Conservation (phyloP, 1,140 invertebrate species). For the Drosophila sechellia region DNA sequence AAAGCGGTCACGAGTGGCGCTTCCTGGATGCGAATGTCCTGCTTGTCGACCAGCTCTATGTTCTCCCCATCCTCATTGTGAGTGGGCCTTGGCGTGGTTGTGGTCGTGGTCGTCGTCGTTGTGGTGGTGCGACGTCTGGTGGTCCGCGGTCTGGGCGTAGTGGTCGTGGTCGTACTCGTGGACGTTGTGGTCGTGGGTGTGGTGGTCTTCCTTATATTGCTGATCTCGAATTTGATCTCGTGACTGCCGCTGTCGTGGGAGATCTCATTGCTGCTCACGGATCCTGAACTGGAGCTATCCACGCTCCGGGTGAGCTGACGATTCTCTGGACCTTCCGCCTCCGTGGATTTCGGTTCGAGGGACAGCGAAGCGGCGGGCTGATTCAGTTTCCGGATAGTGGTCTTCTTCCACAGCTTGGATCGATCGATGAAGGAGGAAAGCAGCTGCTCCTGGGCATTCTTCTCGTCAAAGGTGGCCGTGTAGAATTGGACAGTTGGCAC, state of each 20-base stretch:
- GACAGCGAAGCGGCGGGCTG: conserved; percentile 7
- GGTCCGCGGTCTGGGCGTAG: conserved; percentile 85
- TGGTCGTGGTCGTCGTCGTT: conserved; percentile 85
- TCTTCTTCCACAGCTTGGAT: conserved; percentile 76
- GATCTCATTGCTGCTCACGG: conserved; percentile 74
- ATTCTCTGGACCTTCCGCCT: conserved; percentile 36
- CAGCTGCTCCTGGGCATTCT: conserved; percentile 74
- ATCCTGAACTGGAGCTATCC: conserved; percentile 44
- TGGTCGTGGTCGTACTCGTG: conserved; percentile 73
- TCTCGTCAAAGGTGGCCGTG: conserved; percentile 79
- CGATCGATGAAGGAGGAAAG: conserved; percentile 77
- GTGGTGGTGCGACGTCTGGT: conserved; percentile 86
- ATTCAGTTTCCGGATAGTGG: conserved; percentile 48
- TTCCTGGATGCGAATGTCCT: conserved; percentile 91
- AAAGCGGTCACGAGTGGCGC: conserved; percentile 92
- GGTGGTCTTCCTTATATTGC: conserved; percentile 57
- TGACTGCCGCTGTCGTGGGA: conserved; percentile 59
- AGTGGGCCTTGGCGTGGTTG: conserved; percentile 87
- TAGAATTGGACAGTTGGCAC: conserved; percentile 82
- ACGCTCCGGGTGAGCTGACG: conserved; percentile 70
- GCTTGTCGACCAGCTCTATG: conserved; percentile 87
- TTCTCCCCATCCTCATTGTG: conserved; percentile 88
- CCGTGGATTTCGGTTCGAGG: conserved; percentile 17
- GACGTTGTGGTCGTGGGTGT: conserved; percentile 81
- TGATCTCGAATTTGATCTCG: conserved; percentile 82